phyloP scores from a whole-genome alignment of 2,797 vertebrate genomes.

The Thaleichthys pacificus region DNA sequence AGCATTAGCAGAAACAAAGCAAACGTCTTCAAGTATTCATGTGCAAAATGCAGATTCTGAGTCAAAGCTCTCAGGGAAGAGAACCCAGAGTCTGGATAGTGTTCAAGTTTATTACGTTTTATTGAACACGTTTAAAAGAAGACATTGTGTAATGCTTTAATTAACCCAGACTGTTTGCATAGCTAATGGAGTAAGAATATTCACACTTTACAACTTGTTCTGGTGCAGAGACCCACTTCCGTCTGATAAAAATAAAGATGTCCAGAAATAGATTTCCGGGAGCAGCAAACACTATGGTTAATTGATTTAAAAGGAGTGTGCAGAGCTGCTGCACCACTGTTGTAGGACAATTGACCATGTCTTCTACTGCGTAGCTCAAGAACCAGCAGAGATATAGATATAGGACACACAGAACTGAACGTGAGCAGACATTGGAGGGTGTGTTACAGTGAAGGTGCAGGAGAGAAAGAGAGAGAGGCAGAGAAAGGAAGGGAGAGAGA shows the following conservation, averaged over 20 bases:
- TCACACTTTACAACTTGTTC: constrained; percentile 13
- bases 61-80: constrained; percentile 22
- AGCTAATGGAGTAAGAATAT: constrained; percentile 20
- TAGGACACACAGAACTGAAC: too few species aligned
- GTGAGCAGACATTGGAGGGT: too few species aligned
- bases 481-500: too few species aligned
- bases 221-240: constrained; percentile 18
- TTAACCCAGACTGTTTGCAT: constrained; percentile 37
- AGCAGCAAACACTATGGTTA: constrained; percentile 41
- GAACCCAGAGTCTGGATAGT: constrained; percentile 9
- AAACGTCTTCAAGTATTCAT: too few species aligned
- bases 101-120: constrained; percentile 17
- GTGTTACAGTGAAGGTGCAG: too few species aligned
- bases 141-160: constrained; percentile 29
- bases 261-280: constrained; percentile 38
- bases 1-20: neutral
- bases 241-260: constrained; percentile 23
- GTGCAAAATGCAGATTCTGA: constrained; percentile 47
- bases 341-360: neutral
- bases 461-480: too few species aligned
- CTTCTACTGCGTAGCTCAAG: too few species aligned
- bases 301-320: constrained; percentile 45
- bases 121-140: constrained; percentile 32
- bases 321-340: constrained; percentile 17
- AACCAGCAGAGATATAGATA: too few species aligned